Conservation (phyloP, 2,888 invertebrate species). For the Plebejus anna region DNA sequence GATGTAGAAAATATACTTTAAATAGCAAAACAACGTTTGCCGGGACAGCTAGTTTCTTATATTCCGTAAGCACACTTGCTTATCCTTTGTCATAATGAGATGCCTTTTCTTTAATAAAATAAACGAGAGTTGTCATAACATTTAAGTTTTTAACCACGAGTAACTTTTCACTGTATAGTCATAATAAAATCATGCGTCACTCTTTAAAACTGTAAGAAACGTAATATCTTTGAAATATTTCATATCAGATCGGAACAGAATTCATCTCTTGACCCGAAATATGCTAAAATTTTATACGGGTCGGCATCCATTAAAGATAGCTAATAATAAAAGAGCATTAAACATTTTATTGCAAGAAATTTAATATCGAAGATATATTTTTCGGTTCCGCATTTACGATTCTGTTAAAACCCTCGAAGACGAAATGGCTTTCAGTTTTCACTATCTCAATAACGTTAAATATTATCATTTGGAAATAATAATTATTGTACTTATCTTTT, state of each 20-base stretch:
- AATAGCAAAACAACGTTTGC: no score
- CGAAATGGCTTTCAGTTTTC: conserved; percentile 18
- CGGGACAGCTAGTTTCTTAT: no score
- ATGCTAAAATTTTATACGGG: conserved; percentile 19
- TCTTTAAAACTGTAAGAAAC: background rate
- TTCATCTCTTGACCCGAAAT: background rate
- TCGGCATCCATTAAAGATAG: conserved; percentile 19
- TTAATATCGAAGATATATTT: conserved; percentile 24
- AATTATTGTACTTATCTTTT: background rate
- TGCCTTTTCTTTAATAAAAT: no score
- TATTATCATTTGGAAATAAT: background rate
- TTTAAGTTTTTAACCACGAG: background rate
- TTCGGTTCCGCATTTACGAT: conserved; percentile 24
- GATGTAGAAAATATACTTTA: no score
- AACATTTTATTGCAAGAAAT: conserved; percentile 27
- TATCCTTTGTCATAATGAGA: no score
- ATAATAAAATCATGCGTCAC: background rate
- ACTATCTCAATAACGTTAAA: background rate
- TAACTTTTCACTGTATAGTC: background rate
- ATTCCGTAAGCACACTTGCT: no score
- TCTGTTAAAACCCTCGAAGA: background rate
- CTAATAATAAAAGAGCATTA: conserved; percentile 26
- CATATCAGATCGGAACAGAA: background rate
- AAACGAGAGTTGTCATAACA: no score
- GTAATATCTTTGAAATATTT: background rate